Evolutionary conservation across 2,888 invertebrate genomes (phyloP), one percentile per base, ranked within the genome.

Genomic region (Nudaria mundana): DNA sequence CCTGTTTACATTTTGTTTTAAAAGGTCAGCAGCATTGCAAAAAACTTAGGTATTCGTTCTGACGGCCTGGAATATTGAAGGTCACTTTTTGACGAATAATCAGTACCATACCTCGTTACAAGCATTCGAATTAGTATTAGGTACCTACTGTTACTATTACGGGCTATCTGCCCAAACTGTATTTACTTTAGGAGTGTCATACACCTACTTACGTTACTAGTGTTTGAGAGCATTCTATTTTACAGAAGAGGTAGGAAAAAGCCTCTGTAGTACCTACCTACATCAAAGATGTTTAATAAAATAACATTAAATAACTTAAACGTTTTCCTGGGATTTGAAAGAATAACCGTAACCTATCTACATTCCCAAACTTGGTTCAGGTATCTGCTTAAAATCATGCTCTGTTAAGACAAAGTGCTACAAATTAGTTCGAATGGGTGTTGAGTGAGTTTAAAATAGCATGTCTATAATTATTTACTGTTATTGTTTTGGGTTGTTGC

Each of bases 401-500:
- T 62, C 59, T 53, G 54, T 58, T 56, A 63, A 61, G 68, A 71
- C 59, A 63, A 68, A 72, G 61, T 66, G 56, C 41, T 65, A 69
- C 66, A 73, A 76, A 80, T 80, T 74, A 72, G 67, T 70, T 60
- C 61, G 52, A 69, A 58, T 66, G 51, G 51, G 67, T 61, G 73
- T 71, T 57, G 72, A 76, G 74, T 74, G 66, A 60, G 63, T 66
- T 74, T 56, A 64, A 82, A 83, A 83, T 85, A 84, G 71, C 56
- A 44, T 67, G 66, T 81, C 85, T 87, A 85, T 84, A 82, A 86
- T 83, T 82, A 81, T 83, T 84, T 72, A 76, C 69, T 87, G 81
- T 85, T 86, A 77, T 86, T 85, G 84, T 87, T 81, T 75, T 81
- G 78, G 68, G 72, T n/a, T 3, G 8, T 65, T 71, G 81, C 76